Conservation (phyloP, 2,888 invertebrate genomes). For the Sepioteuthis lessoniana region DNA sequence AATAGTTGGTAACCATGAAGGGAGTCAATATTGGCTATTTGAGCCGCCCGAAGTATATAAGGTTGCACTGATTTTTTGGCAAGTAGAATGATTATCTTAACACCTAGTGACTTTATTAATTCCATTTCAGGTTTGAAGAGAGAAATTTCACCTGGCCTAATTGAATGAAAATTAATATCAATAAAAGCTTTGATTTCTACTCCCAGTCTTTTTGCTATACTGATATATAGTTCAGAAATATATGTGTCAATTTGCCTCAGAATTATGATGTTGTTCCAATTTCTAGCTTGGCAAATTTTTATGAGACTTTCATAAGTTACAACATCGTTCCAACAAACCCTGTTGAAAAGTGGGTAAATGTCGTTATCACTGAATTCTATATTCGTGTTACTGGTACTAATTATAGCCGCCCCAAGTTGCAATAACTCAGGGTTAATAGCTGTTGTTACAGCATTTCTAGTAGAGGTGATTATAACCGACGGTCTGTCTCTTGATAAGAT, state of each 20-base stretch:
- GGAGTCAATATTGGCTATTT: background rate
- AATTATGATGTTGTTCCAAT: background rate
- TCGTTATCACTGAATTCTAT: background rate
- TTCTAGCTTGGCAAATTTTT: background rate
- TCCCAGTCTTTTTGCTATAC: accelerated
- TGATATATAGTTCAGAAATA: background rate
- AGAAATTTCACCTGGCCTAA: background rate
- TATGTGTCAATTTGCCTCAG: background rate
- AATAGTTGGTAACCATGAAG: background rate
- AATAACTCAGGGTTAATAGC: background rate
- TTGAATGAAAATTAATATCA: accelerated
- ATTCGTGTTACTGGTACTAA: background rate
- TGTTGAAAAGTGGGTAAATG: background rate
- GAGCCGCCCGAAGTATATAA: background rate
- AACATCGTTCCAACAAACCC: background rate
- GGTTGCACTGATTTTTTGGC: background rate
- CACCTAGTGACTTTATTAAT: background rate
- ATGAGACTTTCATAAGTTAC: background rate
- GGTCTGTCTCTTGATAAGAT: accelerated
- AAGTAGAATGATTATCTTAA: background rate
- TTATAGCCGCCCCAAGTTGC: background rate
- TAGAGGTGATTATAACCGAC: background rate
- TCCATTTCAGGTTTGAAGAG: background rate
- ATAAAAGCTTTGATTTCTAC: background rate
- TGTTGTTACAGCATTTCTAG: background rate